Evolutionary conservation across 2,797 vertebrate genomes (phyloP).

Genomic region (Cheirogaleus major): DNA sequence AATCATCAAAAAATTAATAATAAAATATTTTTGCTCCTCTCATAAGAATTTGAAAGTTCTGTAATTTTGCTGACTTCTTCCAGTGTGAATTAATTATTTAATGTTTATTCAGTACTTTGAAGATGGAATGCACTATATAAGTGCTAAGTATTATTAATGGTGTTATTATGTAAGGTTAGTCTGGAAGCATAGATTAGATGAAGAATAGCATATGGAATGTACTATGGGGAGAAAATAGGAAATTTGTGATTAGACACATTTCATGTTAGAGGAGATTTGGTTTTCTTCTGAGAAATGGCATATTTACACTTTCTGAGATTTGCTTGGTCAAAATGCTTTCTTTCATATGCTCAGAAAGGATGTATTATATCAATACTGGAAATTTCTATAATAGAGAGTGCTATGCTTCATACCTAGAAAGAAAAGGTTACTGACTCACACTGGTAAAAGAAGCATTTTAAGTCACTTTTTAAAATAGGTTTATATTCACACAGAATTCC

Average conservation of each 20-base stretch:
- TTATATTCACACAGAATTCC: background rate
- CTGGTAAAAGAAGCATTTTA: background rate
- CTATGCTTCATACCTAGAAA: background rate
- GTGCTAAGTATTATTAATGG: slow-evolving; percentile 37
- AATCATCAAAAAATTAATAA: slow-evolving; percentile 54
- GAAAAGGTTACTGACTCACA: background rate
- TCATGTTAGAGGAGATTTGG: background rate
- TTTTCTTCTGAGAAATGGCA: slow-evolving; percentile 24
- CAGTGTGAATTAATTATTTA: slow-evolving; percentile 44
- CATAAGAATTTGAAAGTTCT: slow-evolving; percentile 33
- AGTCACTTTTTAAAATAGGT: background rate
- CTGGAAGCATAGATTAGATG: slow-evolving; percentile 19
- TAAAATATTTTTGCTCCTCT: slow-evolving; percentile 24
- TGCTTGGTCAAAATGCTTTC: slow-evolving; percentile 46
- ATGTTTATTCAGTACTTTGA: slow-evolving; percentile 2
- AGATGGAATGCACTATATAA: slow-evolving; percentile 1
- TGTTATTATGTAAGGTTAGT: slow-evolving; percentile 39
- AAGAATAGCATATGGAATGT: slow-evolving; percentile 26
- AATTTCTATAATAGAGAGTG: background rate
- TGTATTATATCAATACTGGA: background rate
- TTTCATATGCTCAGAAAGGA: background rate
- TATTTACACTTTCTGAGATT: slow-evolving; percentile 47
- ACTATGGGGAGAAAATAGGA: background rate
- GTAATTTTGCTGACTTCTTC: slow-evolving; percentile 6
- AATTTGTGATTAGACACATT: slow-evolving; percentile 33